Conservation (phyloP, 2,888 invertebrate species). For the Catocala sponsa region DNA sequence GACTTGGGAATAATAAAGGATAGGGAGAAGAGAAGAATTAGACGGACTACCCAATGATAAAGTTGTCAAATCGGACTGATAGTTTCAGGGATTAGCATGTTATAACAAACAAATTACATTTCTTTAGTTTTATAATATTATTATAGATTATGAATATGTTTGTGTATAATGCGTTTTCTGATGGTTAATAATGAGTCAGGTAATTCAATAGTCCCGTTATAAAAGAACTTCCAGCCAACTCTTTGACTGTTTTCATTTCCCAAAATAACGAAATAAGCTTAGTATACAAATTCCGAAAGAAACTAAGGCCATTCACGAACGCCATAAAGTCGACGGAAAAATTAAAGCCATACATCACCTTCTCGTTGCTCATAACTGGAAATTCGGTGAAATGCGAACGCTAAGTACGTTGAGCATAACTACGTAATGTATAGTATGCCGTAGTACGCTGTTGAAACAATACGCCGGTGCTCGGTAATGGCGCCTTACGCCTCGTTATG, state of each 20-base stretch:
- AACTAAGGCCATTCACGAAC: constrained; percentile 12
- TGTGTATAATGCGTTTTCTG: too few species aligned
- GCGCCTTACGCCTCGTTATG: constrained; percentile 42
- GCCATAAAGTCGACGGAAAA: constrained; percentile 17
- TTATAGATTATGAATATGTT: too few species aligned
- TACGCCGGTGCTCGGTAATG: constrained; percentile 45
- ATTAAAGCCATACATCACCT: constrained; percentile 24
- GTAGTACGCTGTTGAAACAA: constrained; percentile 43
- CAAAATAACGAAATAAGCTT: not conserved
- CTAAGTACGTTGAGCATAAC: constrained; percentile 28
- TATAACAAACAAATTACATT: too few species aligned
- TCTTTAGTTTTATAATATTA: too few species aligned
- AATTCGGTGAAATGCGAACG: constrained; percentile 34
- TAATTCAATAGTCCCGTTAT: too few species aligned
- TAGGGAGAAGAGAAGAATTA: too few species aligned
- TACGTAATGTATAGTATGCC: constrained; percentile 23
- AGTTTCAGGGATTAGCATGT: too few species aligned
- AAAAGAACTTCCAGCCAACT: not conserved
- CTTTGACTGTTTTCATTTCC: not conserved
- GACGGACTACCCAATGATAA: too few species aligned
- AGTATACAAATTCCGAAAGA: constrained; percentile 8
- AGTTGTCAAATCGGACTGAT: too few species aligned
- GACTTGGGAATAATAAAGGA: too few species aligned
- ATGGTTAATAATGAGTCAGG: too few species aligned
- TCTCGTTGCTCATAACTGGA: constrained; percentile 19